These are phyloP conservation scores for Gobio occitaniae DNA, from an alignment of 2,797 vertebrate genomes.

Conservation along the genomic window DNA sequence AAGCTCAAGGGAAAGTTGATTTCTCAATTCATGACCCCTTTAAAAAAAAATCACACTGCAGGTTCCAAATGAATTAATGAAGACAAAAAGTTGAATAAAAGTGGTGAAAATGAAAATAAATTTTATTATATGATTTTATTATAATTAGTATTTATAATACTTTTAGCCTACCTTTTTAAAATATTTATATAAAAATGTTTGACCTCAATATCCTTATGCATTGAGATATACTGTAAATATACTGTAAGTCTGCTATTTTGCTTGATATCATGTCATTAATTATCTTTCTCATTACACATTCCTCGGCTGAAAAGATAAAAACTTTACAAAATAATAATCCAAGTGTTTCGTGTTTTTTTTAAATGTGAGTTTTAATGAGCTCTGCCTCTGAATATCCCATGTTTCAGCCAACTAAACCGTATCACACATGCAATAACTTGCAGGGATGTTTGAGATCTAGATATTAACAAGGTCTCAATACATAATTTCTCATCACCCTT, in stretches of 20 bases:
- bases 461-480: conserved; percentile 3
- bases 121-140: too few species aligned
- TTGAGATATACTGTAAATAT: background rate
- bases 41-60: background rate
- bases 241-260: background rate
- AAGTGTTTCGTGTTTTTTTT: background rate
- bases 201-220: background rate
- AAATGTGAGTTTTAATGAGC: background rate
- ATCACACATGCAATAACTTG: background rate
- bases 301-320: background rate
- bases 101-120: accelerated
- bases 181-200: background rate
- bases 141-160: background rate
- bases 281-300: background rate
- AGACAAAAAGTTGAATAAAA: background rate
- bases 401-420: background rate
- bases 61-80: background rate
- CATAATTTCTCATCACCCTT: background rate
- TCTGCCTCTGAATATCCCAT: background rate
- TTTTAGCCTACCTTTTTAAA: background rate
- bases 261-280: background rate
- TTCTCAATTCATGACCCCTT: too few species aligned
- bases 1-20: too few species aligned
- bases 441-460: background rate
- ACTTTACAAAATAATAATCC: background rate